phyloP scores from a whole-genome alignment of 2,113 vertebrate species.

The Xerus inauris region DNA sequence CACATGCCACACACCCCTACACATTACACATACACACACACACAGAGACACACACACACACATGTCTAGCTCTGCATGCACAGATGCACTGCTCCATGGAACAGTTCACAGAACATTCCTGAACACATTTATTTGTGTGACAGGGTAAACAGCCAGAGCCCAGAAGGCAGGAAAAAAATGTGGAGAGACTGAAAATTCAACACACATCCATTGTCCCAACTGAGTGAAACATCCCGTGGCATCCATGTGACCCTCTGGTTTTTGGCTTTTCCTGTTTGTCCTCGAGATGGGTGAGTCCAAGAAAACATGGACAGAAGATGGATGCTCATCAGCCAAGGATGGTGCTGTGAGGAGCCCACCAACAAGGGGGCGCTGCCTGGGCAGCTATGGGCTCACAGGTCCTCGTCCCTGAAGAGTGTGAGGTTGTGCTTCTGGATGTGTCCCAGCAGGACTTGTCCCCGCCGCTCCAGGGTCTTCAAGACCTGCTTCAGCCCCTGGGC shows the following conservation, averaged over 20 bases:
- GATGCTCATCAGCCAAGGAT: background rate
- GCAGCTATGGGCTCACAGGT: fast-evolving
- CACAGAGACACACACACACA: background rate
- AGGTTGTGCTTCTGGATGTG: conserved; percentile 89
- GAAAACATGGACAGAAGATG: fast-evolving
- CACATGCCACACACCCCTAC: too few species aligned
- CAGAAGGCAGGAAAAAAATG: background rate
- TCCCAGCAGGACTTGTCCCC: conserved; percentile 88
- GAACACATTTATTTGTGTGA: background rate
- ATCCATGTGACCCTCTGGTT: background rate
- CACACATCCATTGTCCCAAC: background rate
- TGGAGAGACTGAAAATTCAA: background rate
- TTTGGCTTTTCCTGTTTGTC: background rate
- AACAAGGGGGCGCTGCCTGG: fast-evolving
- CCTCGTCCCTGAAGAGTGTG: conserved; percentile 76
- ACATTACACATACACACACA: too few species aligned
- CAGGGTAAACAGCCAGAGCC: background rate
- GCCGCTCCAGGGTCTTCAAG: conserved; percentile 86
- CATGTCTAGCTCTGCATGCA: background rate
- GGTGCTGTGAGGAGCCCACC: fast-evolving
- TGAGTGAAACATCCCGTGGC: fast-evolving
- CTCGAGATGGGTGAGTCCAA: background rate
- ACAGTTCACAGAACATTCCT: background rate
- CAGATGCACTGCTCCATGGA: background rate
- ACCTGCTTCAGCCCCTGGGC: conserved; percentile 84